Conservation (phyloP, 2,888 invertebrate genomes). For the Ophion costatus region DNA sequence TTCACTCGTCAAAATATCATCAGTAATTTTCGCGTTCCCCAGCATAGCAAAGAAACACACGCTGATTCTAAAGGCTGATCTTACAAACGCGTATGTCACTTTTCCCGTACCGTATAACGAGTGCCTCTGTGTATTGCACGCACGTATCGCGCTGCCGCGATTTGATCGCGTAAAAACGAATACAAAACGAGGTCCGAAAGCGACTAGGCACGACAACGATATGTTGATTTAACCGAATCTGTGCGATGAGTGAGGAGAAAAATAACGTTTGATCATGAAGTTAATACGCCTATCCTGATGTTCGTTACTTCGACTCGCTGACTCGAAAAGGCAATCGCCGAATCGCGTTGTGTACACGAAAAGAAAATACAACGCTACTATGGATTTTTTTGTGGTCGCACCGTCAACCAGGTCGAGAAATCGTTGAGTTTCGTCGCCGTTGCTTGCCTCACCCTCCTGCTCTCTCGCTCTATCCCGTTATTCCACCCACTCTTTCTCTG, state of each 20-base stretch:
- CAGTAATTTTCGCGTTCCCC: background rate
- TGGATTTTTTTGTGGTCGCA: constrained; percentile 60
- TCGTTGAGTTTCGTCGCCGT: constrained; percentile 59
- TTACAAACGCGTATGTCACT: background rate
- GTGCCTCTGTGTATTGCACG: background rate
- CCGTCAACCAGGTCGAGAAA: constrained; percentile 52
- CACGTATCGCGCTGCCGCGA: no score
- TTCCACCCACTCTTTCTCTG: background rate
- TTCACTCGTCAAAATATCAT: background rate
- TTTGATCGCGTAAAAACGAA: no score
- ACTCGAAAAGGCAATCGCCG: background rate
- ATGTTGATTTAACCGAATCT: background rate
- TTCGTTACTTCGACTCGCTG: background rate
- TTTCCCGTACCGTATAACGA: background rate
- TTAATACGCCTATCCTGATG: background rate
- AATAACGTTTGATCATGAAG: background rate
- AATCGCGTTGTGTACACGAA: background rate
- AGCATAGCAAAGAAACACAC: background rate
- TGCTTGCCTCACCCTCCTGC: constrained; percentile 23
- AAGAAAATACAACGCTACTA: constrained; percentile 34
- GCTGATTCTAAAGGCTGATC: background rate
- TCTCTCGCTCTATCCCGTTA: constrained; percentile 19
- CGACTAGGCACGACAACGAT: no score
- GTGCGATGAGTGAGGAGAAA: background rate
- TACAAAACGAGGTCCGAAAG: no score